Evolutionary conservation across 1,140 invertebrate genomes (phyloP).

Genomic region (Galendromus occidentalis): DNA sequence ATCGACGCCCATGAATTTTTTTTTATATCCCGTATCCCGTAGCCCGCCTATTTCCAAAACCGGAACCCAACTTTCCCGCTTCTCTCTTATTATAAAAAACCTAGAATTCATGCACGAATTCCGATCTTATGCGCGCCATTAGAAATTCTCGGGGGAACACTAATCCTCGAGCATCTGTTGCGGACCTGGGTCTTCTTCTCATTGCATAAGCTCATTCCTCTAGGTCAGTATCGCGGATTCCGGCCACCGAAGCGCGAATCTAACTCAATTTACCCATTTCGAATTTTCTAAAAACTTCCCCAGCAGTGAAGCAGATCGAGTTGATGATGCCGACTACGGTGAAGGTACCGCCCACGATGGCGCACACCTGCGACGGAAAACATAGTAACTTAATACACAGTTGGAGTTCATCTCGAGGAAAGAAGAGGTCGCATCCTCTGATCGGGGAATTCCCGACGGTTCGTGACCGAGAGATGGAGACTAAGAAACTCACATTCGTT

Average conservation of each 20-base stretch:
- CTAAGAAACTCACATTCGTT: slow-evolving; percentile 34
- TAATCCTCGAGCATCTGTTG: no score
- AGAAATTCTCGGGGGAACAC: no score
- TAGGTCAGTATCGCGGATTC: neutral
- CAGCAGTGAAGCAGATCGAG: slow-evolving; percentile 38
- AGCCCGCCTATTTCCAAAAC: no score
- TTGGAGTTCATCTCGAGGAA: no score
- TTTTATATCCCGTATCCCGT: no score
- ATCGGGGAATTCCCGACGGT: neutral
- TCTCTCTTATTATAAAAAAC: no score
- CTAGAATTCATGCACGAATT: no score
- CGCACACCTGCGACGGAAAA: slow-evolving; percentile 34
- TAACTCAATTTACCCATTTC: slow-evolving; percentile 32
- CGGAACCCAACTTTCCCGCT: no score
- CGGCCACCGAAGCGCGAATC: neutral
- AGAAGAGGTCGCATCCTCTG: neutral
- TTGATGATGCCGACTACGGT: slow-evolving; percentile 45
- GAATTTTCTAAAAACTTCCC: slow-evolving; percentile 37
- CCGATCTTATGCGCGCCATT: no score
- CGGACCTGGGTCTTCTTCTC: no score
- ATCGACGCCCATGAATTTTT: no score
- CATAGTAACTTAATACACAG: no score
- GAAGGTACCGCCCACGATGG: slow-evolving; percentile 45
- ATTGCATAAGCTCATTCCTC: neutral
- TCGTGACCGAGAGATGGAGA: neutral